These are phyloP conservation scores for Neoarius graeffei DNA, from an alignment of 2,113 vertebrate genomes.

Conservation along the genomic window DNA sequence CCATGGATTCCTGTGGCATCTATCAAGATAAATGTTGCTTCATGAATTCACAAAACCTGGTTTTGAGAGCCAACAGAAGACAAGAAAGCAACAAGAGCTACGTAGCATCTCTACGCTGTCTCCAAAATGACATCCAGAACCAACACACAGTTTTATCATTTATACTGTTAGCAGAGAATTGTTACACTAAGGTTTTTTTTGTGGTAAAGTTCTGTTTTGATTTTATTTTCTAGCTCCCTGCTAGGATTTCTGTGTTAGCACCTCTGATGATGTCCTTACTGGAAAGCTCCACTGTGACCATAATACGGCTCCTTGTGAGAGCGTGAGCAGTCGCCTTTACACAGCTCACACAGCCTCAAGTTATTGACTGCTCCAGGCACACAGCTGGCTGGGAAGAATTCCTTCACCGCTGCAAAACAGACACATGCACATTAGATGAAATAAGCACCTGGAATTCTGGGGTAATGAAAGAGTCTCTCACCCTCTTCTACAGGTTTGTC, in stretches of 20 bases:
- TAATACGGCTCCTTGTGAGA: conserved; percentile 70
- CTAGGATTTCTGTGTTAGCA: background rate
- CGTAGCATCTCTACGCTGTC: background rate
- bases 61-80: background rate
- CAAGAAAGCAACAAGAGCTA: background rate
- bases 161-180: background rate
- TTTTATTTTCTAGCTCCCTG: background rate
- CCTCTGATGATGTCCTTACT: conserved; percentile 69
- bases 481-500: conserved; percentile 71
- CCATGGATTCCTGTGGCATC: background rate
- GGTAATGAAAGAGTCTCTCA: conserved; percentile 54
- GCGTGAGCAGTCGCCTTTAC: conserved; percentile 73
- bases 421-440: background rate
- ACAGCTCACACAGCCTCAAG: conserved; percentile 72
- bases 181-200: background rate
- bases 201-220: background rate
- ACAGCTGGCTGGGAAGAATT: conserved; percentile 76
- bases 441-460: background rate
- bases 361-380: conserved; percentile 68
- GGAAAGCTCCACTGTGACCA: conserved; percentile 78
- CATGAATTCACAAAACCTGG: too few relatives aligned
- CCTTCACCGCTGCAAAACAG: conserved; percentile 69
- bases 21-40: background rate
- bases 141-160: background rate
- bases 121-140: background rate